Percentiles rank a stretch among this genome's conserved stretches.
Conservation (phyloP, 2,113 vertebrate genomes). For the Vombatus ursinus region DNA sequence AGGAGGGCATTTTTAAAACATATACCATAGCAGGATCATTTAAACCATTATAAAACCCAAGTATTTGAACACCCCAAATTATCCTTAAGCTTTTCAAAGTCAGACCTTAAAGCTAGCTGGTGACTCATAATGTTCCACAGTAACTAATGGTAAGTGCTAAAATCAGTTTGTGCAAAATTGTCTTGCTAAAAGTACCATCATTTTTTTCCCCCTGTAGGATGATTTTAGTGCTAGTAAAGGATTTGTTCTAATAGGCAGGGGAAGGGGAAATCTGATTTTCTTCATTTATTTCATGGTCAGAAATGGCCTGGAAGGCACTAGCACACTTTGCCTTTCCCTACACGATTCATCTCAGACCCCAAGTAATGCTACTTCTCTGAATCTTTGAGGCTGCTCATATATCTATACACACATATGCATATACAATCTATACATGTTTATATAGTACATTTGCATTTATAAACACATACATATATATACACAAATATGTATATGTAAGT, state of each 20-base stretch:
- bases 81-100: constrained; percentile 14
- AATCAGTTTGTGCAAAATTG: neutral
- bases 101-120: constrained; percentile 2
- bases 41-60: neutral
- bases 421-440: neutral
- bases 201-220: neutral
- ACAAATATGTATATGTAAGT: neutral
- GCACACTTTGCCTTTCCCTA: neutral
- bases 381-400: neutral
- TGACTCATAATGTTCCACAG: constrained; percentile 12
- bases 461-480: neutral
- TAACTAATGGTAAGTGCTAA: neutral
- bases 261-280: neutral
- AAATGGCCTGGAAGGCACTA: neutral
- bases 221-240: neutral
- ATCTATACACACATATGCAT: neutral
- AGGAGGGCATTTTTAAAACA: neutral
- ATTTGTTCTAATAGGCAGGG: neutral
- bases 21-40: neutral
- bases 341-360: neutral
- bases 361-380: neutral
- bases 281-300: neutral
- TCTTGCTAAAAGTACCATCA: neutral
- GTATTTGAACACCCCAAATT: neutral
- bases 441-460: neutral